Evolutionary conservation across 1,140 invertebrate genomes (phyloP).

Genomic region (Maconellicoccus hirsutus): DNA sequence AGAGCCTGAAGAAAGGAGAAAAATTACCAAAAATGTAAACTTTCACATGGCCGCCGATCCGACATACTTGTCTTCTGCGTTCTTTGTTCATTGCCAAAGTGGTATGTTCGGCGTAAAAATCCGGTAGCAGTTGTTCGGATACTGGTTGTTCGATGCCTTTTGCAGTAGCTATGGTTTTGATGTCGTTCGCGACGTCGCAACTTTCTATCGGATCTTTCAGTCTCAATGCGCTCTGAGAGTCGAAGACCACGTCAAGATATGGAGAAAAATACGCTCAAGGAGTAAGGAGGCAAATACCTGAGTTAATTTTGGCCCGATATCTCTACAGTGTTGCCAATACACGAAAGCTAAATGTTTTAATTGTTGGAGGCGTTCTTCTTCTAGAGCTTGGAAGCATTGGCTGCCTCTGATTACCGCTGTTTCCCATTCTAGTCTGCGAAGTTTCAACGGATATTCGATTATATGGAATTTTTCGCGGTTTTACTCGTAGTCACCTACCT

Average conservation of each 20-base stretch:
- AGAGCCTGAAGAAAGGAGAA: constrained; percentile 54
- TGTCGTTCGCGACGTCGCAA: constrained; percentile 60
- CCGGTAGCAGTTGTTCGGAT: constrained; percentile 73
- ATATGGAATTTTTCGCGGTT: not conserved
- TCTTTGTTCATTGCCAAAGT: constrained; percentile 87
- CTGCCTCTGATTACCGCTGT: constrained; percentile 67
- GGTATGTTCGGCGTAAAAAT: constrained; percentile 90
- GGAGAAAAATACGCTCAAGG: constrained; percentile 24
- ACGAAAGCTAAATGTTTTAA: constrained; percentile 64
- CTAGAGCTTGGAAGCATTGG: constrained; percentile 58
- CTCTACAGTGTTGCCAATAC: constrained; percentile 64
- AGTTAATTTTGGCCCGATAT: constrained; percentile 58
- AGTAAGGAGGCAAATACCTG: constrained; percentile 26
- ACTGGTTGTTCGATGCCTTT: constrained; percentile 45
- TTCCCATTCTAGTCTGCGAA: constrained; percentile 74
- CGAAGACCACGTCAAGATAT: too few relatives aligned
- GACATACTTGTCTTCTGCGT: constrained; percentile 60
- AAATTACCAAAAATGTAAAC: too few relatives aligned
- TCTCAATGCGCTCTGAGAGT: constrained; percentile 49
- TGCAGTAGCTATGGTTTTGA: constrained; percentile 50
- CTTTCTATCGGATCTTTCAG: constrained; percentile 53
- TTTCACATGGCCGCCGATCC: too few relatives aligned
- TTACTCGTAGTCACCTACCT: constrained; percentile 39
- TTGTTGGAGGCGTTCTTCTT: constrained; percentile 75
- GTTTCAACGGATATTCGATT: not conserved